Conservation (phyloP, 2,888 invertebrate species). For the Notodonta dromedarius region DNA sequence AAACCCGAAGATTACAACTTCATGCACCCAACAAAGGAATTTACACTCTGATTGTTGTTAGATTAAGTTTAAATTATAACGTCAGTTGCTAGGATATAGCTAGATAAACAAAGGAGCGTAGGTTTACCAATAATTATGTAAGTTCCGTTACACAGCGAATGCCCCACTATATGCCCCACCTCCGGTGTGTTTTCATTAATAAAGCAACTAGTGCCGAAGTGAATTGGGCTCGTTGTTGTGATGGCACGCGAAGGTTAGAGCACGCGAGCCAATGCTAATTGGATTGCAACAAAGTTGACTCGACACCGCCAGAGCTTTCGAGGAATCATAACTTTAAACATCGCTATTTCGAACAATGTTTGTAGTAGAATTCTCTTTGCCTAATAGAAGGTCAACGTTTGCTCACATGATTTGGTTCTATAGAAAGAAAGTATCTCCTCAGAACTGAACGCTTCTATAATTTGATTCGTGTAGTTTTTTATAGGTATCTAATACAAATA, state of each 20-base stretch:
- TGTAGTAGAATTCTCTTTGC: no score
- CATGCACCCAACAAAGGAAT: constrained; percentile 9
- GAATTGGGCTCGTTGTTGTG: constrained; percentile 44
- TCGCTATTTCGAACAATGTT: neutral
- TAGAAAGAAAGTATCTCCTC: no score
- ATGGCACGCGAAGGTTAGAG: constrained; percentile 42
- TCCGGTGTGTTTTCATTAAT: constrained; percentile 57
- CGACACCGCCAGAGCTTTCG: neutral
- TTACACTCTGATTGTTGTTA: neutral
- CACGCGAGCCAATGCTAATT: constrained; percentile 31
- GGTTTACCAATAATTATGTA: constrained; percentile 68
- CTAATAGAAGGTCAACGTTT: no score
- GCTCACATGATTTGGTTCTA: no score
- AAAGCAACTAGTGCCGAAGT: constrained; percentile 50
- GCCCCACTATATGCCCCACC: constrained; percentile 34
- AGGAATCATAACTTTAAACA: neutral
- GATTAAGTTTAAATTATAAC: constrained; percentile 16
- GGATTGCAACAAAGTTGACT: constrained; percentile 16
- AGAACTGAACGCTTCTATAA: no score
- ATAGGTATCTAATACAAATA: no score
- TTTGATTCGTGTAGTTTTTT: no score
- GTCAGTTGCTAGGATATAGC: neutral
- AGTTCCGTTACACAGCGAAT: constrained; percentile 58
- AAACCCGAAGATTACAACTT: constrained; percentile 19
- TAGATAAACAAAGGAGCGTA: constrained; percentile 14